Conservation (phyloP, 2,888 invertebrate species). For the Pristionchus mayeri region DNA sequence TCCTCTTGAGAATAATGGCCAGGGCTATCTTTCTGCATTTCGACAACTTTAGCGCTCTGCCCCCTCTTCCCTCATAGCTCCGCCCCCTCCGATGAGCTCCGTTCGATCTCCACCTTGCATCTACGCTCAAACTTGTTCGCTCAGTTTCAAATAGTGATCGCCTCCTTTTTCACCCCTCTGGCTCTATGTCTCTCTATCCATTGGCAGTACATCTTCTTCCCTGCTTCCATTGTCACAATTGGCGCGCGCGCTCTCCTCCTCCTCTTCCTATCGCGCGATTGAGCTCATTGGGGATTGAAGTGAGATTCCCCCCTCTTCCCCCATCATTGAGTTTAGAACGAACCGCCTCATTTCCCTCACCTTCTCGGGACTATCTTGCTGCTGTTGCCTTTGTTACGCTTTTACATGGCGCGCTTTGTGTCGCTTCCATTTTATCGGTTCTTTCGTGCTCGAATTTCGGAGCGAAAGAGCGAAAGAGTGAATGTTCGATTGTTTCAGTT, state of each 20-base stretch:
- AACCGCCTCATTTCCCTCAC: too few relatives aligned
- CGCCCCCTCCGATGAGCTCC: conserved; percentile 6
- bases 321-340: too few relatives aligned
- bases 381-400: too few relatives aligned
- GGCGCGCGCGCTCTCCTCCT: conserved; percentile 16
- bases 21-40: neutral
- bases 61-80: neutral
- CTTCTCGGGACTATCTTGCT: too few relatives aligned
- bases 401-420: neutral
- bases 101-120: neutral
- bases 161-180: neutral
- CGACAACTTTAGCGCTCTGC: neutral
- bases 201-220: neutral
- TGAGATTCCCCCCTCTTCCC: neutral
- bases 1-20: neutral
- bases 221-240: conserved; percentile 32
- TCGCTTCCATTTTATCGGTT: neutral
- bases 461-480: too few relatives aligned
- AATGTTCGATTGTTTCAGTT: too few relatives aligned
- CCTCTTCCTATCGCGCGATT: neutral
- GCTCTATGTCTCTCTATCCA: neutral
- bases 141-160: conserved; percentile 33
- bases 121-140: conserved; percentile 26
- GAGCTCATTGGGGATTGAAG: neutral
- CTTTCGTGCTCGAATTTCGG: neutral